Evolutionary conservation across 1,140 invertebrate genomes (phyloP), one percentile per base, ranked within the genome.

Genomic region (Procambarus virginalis): DNA sequence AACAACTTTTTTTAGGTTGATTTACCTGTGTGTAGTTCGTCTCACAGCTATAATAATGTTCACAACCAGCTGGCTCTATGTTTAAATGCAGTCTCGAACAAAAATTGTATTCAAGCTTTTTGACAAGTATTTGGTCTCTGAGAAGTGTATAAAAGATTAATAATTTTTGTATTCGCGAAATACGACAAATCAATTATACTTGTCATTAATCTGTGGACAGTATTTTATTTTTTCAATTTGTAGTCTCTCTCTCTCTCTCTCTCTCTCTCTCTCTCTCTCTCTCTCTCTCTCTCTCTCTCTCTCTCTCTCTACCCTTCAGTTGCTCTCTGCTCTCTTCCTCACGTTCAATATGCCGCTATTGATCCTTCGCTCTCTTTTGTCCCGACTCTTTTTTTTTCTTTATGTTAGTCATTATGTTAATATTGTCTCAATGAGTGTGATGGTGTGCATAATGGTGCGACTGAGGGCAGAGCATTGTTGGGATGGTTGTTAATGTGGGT

Each of bases 311-410:
- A 34, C 34, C 34, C 34, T 34, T 34, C 34, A 34, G 34, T 34
- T 34, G 34, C 34, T 34, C 34, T 34, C 34, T 34, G 34, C 34
- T 73, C 10, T 22, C n/a, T 8, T 5, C n/a, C 68, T 2, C 14
- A 34, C 68, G 68, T 34, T 73, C 68, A 73, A 73, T 73, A 73
- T 73, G n/a, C 22, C n/a, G 5, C n/a, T 73, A 73, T 73, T 73
- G 68, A 73, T 73, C 34, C 68, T n/a, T 34, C 2, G 34, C 34
- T 34, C 34, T 34, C 34, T 34, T 34, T 34, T 34, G 34, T 34
- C 34, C 34, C 1, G 34, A 1, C 12, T 73, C n/a, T 73, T 73
- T 34, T 73, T 4, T 70, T 70, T 5, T 12, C 68, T 45, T 73
- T 6, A 34, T n/a, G n/a, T 73, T n/a, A 73, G n/a, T 22, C 22